phyloP scores from a whole-genome alignment of 1,140 invertebrate genomes.

The Drosophila dunni region DNA sequence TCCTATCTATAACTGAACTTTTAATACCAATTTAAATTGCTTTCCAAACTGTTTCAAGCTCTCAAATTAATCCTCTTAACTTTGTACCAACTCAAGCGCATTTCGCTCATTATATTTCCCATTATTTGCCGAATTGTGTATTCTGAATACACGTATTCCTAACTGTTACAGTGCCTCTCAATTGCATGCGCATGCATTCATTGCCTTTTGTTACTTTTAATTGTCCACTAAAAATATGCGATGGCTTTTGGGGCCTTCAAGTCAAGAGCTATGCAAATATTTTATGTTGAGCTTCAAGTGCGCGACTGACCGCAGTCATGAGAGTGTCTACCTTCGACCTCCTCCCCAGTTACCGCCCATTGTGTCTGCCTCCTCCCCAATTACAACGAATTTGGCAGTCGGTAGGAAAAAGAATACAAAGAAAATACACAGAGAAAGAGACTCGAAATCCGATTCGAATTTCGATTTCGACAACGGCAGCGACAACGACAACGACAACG shows the following conservation, averaged over 20 bases:
- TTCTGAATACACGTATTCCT: neutral
- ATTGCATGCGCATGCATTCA: slow-evolving; percentile 19
- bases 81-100: neutral
- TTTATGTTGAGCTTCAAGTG: slow-evolving; percentile 60
- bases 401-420: slow-evolving; percentile 25
- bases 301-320: slow-evolving; percentile 45
- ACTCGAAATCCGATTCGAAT: slow-evolving; percentile 48
- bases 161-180: slow-evolving; percentile 1
- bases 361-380: slow-evolving; percentile 39
- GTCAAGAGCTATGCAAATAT: slow-evolving; percentile 75
- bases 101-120: neutral
- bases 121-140: neutral
- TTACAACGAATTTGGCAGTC: slow-evolving; percentile 59
- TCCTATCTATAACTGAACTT: too few relatives aligned
- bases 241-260: slow-evolving; percentile 31
- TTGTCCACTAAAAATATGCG: slow-evolving; percentile 73
- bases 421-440: slow-evolving; percentile 22
- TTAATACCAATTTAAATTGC: too few relatives aligned
- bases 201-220: slow-evolving; percentile 56
- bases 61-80: too few relatives aligned
- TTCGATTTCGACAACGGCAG: slow-evolving; percentile 40
- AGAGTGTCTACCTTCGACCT: neutral
- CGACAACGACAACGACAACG: slow-evolving; percentile 32
- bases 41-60: too few relatives aligned
- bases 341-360: neutral